Base-by-base conservation (phyloP, 2,113 vertebrate genomes). In the Sylvia atricapilla region DNA sequence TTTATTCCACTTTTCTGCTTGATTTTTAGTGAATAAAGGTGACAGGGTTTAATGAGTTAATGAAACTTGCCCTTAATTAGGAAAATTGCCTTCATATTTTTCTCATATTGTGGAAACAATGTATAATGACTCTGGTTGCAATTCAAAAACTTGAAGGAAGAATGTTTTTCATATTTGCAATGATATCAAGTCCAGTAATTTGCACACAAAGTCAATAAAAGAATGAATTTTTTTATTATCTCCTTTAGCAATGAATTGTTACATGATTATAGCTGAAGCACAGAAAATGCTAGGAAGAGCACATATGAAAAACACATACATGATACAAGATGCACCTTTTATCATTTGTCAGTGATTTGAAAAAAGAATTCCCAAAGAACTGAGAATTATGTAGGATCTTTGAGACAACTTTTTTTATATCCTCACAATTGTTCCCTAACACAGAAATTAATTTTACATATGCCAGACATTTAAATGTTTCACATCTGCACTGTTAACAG, bases 1-100 rank as follows among this genome's bases (percentile, higher is more conserved):
- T 97, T 96, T 76, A 66, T 88, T 78, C 74, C 69, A 44, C 92
- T 94, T 94, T 94, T 87, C 75, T 89, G 23, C 41, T 53, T 88
- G 89, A 78, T 94, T 95, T 95, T 95, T 96, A 80, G 46, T 11
- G 88, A 91, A 92, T 94, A 89, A 55, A 89, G 35, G 94, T 90
- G 96, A 80, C 90, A 86, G 22, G 25, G 79, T 94, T 96, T 95
- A 96, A 97, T 81, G 23, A 93, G 58, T 94, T 80, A 93, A 95
- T 91, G 86, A 83, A 95, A 93, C 69, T 58, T 80, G 79, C 60
- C 39, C 86, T 93, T 96, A 90, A 96, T 97, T 97, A 97, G 68
- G 87, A 94, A 77, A 93, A 97, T 89, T 93, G 20, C 75, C 72
- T 92, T 94, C 92, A 49, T 95, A 73, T 94, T 92, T 96, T 95